Percentiles rank a stretch among this genome's conserved stretches.
These are phyloP conservation scores for Tangara arthus DNA, from an alignment of 2,797 vertebrate genomes.

Conservation along the genomic window DNA sequence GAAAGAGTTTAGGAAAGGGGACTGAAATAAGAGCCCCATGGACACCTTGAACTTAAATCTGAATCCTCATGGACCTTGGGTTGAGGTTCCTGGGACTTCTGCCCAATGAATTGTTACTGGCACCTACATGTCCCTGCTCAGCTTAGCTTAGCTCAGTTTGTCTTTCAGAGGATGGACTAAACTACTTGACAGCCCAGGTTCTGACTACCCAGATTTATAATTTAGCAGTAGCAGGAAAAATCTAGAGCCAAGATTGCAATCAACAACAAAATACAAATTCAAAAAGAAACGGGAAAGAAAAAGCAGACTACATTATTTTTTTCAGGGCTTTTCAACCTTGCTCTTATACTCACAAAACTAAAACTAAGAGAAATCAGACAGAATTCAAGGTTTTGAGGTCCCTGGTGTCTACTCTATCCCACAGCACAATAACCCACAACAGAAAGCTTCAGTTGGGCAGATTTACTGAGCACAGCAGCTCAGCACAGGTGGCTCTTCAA, in stretches of 20 bases:
- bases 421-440: not conserved
- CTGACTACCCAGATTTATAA: not conserved
- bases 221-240: not conserved
- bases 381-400: not conserved
- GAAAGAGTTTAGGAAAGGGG: not conserved
- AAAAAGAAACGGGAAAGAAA: too few species aligned
- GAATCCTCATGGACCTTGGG: not conserved
- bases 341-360: not conserved
- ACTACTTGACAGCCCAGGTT: not conserved
- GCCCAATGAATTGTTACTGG: not conserved
- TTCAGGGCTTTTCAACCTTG: not conserved
- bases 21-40: not conserved
- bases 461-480: not conserved
- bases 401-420: not conserved
- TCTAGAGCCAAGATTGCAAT: not conserved
- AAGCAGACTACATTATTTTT: not conserved
- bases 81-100: not conserved
- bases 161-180: not conserved
- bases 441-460: constrained; percentile 11
- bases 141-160: not conserved
- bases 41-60: not conserved
- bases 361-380: not conserved
- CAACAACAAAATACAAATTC: not conserved
- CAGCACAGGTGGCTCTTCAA: constrained; percentile 18
- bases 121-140: not conserved